Conservation (phyloP, 2,113 vertebrate species). For the Smithornis capensis region DNA sequence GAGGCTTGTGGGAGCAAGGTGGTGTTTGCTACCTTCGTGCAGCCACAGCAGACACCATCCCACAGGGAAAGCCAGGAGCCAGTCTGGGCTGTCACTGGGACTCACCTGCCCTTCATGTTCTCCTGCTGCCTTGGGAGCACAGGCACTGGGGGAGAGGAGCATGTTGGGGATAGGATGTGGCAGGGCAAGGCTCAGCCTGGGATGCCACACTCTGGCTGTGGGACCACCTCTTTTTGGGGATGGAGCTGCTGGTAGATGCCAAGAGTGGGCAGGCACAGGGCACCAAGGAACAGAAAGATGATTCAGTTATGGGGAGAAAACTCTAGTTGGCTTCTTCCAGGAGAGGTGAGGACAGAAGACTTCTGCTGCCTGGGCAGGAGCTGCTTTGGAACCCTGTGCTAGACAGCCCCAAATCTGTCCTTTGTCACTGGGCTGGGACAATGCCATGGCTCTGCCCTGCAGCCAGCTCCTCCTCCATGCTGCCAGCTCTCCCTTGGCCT, state of each 20-base stretch:
- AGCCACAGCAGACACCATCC: background rate
- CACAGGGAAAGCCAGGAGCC: background rate
- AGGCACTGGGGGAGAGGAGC: fast-evolving
- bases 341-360: background rate
- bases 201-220: fast-evolving
- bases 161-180: fast-evolving
- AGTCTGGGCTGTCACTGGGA: background rate
- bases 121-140: background rate
- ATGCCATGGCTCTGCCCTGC: background rate
- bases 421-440: background rate
- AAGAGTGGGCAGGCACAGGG: background rate
- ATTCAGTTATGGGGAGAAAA: background rate
- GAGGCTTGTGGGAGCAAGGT: fast-evolving
- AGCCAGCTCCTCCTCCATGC: background rate
- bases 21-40: background rate
- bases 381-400: background rate
- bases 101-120: fast-evolving
- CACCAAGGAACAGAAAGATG: background rate
- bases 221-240: background rate
- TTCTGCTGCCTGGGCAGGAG: background rate
- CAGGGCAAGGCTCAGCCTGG: background rate
- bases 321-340: background rate
- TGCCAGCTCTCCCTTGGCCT: background rate
- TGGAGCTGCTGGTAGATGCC: background rate
- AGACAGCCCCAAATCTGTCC: background rate